Evolutionary conservation across 2,113 vertebrate species (phyloP).

Genomic region (Donacobius atricapilla): DNA sequence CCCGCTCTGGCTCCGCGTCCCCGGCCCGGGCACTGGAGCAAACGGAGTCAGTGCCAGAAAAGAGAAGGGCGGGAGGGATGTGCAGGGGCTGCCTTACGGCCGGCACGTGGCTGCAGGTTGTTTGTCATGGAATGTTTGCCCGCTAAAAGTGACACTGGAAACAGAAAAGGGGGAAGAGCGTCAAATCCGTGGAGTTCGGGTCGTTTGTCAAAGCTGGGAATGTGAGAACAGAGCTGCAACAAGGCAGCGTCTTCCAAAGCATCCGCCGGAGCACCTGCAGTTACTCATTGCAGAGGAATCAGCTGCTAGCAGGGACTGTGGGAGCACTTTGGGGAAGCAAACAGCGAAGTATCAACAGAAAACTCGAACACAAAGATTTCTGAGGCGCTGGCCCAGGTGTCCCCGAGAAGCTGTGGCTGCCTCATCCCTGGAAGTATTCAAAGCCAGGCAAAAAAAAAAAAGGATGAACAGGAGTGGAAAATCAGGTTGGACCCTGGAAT

Average conservation of each 20-base stretch:
- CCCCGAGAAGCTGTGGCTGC: neutral
- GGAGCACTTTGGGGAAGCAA: neutral
- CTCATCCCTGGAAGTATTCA: neutral
- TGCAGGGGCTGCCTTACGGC: neutral
- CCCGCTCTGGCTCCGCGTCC: neutral
- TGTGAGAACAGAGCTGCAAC: neutral
- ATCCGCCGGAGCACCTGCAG: conserved; percentile 7
- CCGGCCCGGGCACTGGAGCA: neutral
- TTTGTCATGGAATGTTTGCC: neutral
- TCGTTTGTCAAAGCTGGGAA: conserved; percentile 19
- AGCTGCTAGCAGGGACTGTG: neutral
- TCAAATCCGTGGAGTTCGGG: conserved; percentile 10
- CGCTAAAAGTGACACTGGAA: conserved; percentile 18
- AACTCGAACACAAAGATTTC: neutral
- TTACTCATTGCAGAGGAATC: neutral
- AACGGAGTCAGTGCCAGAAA: neutral
- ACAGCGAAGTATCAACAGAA: neutral
- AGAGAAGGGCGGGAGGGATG: neutral
- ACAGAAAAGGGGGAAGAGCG: neutral
- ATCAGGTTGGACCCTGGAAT: neutral
- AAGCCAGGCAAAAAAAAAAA: neutral
- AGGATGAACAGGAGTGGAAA: neutral
- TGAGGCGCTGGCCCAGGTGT: neutral
- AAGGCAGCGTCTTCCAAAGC: neutral
- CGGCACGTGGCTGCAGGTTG: neutral